phyloP scores from a whole-genome alignment of 2,888 invertebrate genomes.

The Cryptophagus acutangulus region DNA sequence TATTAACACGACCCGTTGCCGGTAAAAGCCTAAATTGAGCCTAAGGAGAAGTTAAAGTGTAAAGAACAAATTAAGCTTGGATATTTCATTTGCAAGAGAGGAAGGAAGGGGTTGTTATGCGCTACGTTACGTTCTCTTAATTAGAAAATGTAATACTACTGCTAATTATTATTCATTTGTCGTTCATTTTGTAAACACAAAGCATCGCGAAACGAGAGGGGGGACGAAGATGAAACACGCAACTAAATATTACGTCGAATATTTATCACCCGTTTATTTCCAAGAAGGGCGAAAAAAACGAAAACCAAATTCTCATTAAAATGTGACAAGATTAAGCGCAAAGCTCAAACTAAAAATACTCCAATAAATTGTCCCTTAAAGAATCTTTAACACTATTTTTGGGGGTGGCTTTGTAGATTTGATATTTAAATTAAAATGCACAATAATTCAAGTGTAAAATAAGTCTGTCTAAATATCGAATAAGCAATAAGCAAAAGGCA shows the following conservation, averaged over 20 bases:
- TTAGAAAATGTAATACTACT: slow-evolving; percentile 39
- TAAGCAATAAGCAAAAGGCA: slow-evolving; percentile 40
- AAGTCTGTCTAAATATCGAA: slow-evolving; percentile 37
- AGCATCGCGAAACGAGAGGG: too few relatives aligned
- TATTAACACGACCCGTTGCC: slow-evolving; percentile 15
- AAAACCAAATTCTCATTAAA: too few relatives aligned
- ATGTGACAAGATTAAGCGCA: too few relatives aligned
- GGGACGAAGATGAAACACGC: too few relatives aligned
- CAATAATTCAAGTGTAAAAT: slow-evolving; percentile 24
- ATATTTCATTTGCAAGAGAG: slow-evolving; percentile 25
- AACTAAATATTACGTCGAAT: too few relatives aligned
- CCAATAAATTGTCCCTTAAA: too few relatives aligned
- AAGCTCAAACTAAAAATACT: too few relatives aligned
- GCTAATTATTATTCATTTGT: slow-evolving; percentile 41
- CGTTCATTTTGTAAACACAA: slow-evolving; percentile 31
- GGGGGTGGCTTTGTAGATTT: too few relatives aligned
- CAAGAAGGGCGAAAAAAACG: too few relatives aligned
- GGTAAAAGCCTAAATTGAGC: slow-evolving; percentile 42
- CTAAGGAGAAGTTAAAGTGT: slow-evolving; percentile 42
- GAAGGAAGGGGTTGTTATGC: slow-evolving; percentile 7
- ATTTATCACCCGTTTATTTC: too few relatives aligned
- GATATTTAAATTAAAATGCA: too few relatives aligned
- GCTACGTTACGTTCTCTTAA: slow-evolving; percentile 26
- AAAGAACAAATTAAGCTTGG: slow-evolving; percentile 34
- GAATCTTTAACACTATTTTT: too few relatives aligned